A percentile compares a stretch with the other conserved stretches of the same genome.
Conservation (phyloP, 2,113 vertebrate species). For the Callipepla californica region DNA sequence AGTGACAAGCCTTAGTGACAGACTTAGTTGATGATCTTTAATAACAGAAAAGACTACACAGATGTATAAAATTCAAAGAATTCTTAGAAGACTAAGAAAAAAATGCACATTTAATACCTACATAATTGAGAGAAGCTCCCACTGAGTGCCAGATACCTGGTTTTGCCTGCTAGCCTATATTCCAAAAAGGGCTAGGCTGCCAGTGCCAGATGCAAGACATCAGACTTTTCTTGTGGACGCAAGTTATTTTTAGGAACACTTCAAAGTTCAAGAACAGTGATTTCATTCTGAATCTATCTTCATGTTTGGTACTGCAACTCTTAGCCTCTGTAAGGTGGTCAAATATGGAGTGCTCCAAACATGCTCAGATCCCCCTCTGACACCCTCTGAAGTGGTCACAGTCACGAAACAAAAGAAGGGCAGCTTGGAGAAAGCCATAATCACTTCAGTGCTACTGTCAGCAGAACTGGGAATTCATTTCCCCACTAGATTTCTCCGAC, state of each 20-base stretch:
- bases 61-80: neutral
- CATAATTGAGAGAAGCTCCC: neutral
- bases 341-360: neutral
- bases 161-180: neutral
- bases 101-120: neutral
- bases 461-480: neutral
- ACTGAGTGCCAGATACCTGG: neutral
- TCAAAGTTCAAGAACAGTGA: constrained; percentile 29
- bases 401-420: neutral
- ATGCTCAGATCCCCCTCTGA: neutral
- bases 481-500: neutral
- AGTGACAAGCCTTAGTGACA: neutral
- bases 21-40: neutral
- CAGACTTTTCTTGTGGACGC: neutral
- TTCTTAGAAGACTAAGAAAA: neutral
- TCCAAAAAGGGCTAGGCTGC: neutral
- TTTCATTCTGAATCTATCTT: constrained; percentile 1
- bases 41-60: neutral
- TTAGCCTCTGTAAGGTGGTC: neutral
- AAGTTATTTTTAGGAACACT: constrained; percentile 45
- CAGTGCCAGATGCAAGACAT: constrained; percentile 1
- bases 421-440: neutral
- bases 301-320: constrained; percentile 19
- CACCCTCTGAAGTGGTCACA: neutral
- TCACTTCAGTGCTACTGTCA: neutral